Conservation (phyloP, 2,113 vertebrate genomes). For the Turdus rufiventris region DNA sequence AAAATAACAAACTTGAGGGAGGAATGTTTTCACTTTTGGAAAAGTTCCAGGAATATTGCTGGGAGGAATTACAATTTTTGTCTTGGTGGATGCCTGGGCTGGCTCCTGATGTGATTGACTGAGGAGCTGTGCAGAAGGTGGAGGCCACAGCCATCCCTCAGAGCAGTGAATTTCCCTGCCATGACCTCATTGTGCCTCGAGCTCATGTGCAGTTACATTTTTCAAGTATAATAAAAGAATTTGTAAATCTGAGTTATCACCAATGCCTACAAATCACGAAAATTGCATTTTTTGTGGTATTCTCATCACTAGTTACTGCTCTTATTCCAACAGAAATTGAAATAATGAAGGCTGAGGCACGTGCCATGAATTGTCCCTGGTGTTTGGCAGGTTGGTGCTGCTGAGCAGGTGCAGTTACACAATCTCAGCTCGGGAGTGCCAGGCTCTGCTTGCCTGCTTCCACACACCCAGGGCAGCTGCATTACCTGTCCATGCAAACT, state of each 20-base stretch:
- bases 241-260: background rate
- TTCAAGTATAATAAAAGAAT: background rate
- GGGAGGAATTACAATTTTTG: background rate
- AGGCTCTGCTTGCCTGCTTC: background rate
- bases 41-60: background rate
- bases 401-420: background rate
- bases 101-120: background rate
- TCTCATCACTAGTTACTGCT: background rate
- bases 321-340: background rate
- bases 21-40: background rate
- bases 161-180: background rate
- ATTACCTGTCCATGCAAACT: too few species aligned
- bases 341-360: background rate
- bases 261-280: accelerated
- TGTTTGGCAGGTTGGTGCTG: background rate
- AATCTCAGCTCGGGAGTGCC: background rate
- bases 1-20: background rate
- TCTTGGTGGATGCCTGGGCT: background rate
- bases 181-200: background rate
- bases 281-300: background rate
- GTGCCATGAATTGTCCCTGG: background rate
- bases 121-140: background rate
- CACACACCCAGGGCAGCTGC: background rate
- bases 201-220: background rate
- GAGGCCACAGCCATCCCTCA: background rate